These are phyloP conservation scores for Ictidomys tridecemlineatus DNA, from an alignment of 2,113 vertebrate species.

Conservation along the genomic window DNA sequence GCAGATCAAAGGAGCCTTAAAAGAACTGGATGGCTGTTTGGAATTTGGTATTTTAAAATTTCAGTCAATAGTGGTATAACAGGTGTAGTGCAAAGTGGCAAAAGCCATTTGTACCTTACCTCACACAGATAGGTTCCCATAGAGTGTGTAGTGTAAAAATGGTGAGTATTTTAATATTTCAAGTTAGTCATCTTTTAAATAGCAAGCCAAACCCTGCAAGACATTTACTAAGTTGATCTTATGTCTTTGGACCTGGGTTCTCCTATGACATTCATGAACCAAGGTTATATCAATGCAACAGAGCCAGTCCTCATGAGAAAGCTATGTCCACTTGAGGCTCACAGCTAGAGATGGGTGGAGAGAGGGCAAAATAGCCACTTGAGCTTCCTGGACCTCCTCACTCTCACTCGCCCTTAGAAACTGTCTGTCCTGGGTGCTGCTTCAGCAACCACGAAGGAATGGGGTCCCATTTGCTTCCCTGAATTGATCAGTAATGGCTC, in stretches of 20 bases:
- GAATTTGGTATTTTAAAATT: neutral
- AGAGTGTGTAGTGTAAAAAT: no score
- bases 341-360: neutral
- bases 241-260: neutral
- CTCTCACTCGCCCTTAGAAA: neutral
- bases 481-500: neutral
- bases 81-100: neutral
- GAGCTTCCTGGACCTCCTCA: neutral
- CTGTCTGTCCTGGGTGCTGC: neutral
- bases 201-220: neutral
- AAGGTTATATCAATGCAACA: neutral
- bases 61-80: neutral
- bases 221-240: rapidly evolving
- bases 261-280: neutral
- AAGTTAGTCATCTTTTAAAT: neutral
- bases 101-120: neutral
- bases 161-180: neutral
- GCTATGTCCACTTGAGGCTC: rapidly evolving
- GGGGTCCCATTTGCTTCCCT: neutral
- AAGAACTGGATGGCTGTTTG: neutral
- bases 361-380: neutral
- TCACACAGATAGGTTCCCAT: rapidly evolving
- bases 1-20: neutral
- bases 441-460: neutral
- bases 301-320: neutral